Evolutionary conservation across 2,888 invertebrate genomes (phyloP), one percentile per base, ranked within the genome.

Genomic region (Synanthedon andrenaeformis): DNA sequence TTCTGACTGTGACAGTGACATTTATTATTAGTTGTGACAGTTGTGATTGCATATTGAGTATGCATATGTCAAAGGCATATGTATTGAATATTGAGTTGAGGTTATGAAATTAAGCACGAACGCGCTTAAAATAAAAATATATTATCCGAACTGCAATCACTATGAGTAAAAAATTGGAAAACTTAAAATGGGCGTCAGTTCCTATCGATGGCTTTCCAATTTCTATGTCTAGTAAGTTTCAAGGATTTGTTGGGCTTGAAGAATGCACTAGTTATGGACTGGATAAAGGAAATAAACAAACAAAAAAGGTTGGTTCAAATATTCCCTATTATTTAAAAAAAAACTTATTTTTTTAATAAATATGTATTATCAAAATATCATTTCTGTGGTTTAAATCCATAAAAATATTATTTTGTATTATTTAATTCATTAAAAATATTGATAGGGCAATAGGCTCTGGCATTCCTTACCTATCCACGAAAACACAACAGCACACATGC

Each of bases 171-270:
- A 85, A 77, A 58, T 57, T 82, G 53, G 72, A 81, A 57, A 70
- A 74, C 58, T 64, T 77, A 58, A 84, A 79, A 59, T 94, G 93
- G 94, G 89, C 91, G 64, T 90, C 91, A 4, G 89, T 93, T 0
- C 85, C 90, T 57, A 76, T 93, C 41, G 91, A 91, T 59, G 91
- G 91, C 17, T 86, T 83, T 54, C 79, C 85, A 2, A 65, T 68
- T 1, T 68, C 79, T 4, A 66, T 76, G 61, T 64, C 77, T 1
- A 78, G 80, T 17, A 80, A 79, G 56, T 85, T 92, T 53, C 91
- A 93, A 59, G 93, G 92, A 11, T 89, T 95, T 57, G 89, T 94
- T 42, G 95, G 93, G 1, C 89, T 95, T 49, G 95, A 95, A 78
- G 94, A 95, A 67, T 90, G 95, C 56, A 89, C 89, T 3, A 90